Base-by-base conservation (phyloP, 2,888 invertebrate species). In the Idaea straminata region DNA sequence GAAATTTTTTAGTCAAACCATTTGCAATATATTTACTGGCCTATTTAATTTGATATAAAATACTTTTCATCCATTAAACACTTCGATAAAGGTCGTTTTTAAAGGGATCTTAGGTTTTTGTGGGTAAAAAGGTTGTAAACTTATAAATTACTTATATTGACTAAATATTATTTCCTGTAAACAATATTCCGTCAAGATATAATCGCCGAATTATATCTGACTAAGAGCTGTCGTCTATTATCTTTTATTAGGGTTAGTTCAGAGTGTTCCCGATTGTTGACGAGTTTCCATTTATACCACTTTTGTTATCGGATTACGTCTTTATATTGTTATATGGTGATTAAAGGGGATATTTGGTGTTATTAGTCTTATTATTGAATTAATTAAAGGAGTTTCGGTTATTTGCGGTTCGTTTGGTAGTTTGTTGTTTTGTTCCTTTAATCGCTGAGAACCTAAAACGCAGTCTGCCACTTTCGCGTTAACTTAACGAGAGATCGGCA, bases 171-270 rank as follows among this genome's bases (percentile, higher is more conserved):
- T 47, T 47, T 47, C 47, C 3, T 10, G 13, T 47, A 7, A 7
- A 7, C 6, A 47, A 47, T 47, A 85, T 84, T 83, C 82, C 79
- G 74, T 77, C 75, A 64, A 68, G 83, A 83, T 84, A 78, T 77
- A 79, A 83, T 84, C 82, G 25, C 3, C 25, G 25, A 25, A 25
- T 25, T 25, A 25, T 25, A 25, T 80, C 72, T 72, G 66, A 65
- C 65, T 69, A 71, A 76, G 73, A 79, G 74, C 77, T 76, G 81
- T 74, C 83, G 81, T 86, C 81, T 74, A 83, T 85, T 87, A 85
- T 81, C 79, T 79, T 77, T 82, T 83, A 84, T 76, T 74, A 82
- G 80, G 81, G 81, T 80, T 74, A 76, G 73, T 76, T 76, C 69
- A 71, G 72, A 68, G 72, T 69, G 70, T 69, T 64, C 70, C 67